Conservation (phyloP, 2,113 vertebrate species). For the Gallinago undulata region DNA sequence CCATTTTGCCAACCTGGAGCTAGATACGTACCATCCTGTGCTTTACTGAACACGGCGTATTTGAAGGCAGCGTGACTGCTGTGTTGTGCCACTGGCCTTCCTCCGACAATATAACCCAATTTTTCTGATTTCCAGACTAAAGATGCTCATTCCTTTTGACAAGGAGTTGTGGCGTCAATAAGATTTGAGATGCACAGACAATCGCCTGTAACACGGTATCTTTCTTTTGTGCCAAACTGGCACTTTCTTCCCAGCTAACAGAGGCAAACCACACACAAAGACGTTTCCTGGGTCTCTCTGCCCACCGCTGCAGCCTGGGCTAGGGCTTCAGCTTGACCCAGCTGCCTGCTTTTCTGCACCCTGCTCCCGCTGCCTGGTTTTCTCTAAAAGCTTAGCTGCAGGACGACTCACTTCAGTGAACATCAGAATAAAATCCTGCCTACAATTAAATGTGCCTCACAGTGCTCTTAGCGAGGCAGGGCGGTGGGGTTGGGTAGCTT, state of each 20-base stretch:
- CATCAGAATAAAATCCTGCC: conserved; percentile 54
- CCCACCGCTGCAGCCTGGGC: background rate
- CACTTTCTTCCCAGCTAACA: background rate
- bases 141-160: background rate
- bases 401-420: conserved; percentile 53
- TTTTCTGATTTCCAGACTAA: background rate
- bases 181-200: conserved; percentile 3
- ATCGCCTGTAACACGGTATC: background rate
- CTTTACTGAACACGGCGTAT: rapidly evolving
- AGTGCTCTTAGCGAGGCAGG: background rate
- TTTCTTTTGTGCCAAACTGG: background rate
- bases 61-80: background rate
- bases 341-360: background rate
- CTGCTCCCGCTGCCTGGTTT: background rate
- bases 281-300: background rate
- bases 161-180: background rate
- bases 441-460: conserved; percentile 16
- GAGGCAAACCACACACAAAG: background rate
- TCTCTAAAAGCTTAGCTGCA: conserved; percentile 46
- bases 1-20: background rate
- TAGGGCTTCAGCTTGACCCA: background rate
- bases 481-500: background rate
- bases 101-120: background rate
- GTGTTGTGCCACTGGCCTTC: background rate
- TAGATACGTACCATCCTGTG: background rate